Evolutionary conservation across 2,888 invertebrate species (phyloP), one percentile per base, ranked within the genome.

Genomic region (Apoda limacodes): DNA sequence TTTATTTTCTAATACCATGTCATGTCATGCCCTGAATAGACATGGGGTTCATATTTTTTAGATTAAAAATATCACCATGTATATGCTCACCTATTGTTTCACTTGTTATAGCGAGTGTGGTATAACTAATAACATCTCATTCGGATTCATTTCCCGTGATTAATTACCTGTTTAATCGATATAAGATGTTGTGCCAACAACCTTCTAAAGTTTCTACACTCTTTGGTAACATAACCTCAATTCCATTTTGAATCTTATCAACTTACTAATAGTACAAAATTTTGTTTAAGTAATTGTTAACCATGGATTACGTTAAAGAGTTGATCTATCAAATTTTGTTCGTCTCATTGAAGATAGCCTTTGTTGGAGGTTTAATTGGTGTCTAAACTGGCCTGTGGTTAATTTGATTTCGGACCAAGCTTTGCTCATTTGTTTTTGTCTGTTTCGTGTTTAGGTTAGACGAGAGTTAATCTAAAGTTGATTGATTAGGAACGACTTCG

Each of bases 91-190:
- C 62, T 54, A 68, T 80, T 78, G 78, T 78, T 78, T 76, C 76
- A 75, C 71, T 74, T 74, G 71, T 75, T 78, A 78, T 76, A 72
- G 68, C 66, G 66, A 76, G 71, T 65, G 60, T 69, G 69, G 70
- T 75, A 71, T 72, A 78, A 76, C 80, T 80, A 78, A 80, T 78
- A 80, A 80, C 80, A 80, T 78, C 78, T 78, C 80, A 78, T 78
- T 80, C 80, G 74, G 75, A 75, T 67, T 67, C 78, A 74, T 80
- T 76, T 76, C 70, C 74, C 69, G 72, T 78, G 80, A 80, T 80
- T 78, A 80, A 80, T 80, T 80, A 80, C 78, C 72, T 78, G 78
- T 76, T 80, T 80, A 80, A 80, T 80, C 80, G 78, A 76, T 75
- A 78, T 74, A 69, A 78, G 76, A 78, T 76, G 78, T 75, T 76